Conservation (phyloP, 1,140 invertebrate genomes). For the Atta texana region DNA sequence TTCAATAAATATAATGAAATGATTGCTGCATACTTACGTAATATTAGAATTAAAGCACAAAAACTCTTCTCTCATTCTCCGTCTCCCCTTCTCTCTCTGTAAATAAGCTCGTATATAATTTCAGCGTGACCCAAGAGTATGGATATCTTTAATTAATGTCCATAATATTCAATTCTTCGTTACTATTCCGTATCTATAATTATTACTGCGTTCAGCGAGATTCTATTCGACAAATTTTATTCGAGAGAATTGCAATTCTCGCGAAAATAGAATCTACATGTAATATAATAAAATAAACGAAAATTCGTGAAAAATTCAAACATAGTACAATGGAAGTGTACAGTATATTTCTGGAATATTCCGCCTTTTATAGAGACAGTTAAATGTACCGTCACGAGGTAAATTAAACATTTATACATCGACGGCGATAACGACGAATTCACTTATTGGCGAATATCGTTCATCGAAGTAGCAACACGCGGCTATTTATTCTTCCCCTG, state of each 20-base stretch:
- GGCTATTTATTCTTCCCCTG: constrained; percentile 10
- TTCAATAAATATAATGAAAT: background rate
- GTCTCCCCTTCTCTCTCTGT: too few species aligned
- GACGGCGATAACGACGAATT: background rate
- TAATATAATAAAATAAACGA: constrained; percentile 14
- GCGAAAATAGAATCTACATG: background rate
- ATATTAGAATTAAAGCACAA: constrained; percentile 19
- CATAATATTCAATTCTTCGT: constrained; percentile 50
- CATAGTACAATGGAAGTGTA: background rate
- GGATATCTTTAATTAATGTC: constrained; percentile 35
- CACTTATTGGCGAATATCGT: constrained; percentile 8
- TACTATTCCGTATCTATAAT: constrained; percentile 47
- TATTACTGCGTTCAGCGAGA: constrained; percentile 14
- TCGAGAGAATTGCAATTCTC: background rate
- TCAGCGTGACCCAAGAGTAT: background rate
- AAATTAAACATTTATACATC: constrained; percentile 37
- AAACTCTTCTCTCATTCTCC: background rate
- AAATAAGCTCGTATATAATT: constrained; percentile 33
- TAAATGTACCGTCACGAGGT: background rate
- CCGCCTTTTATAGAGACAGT: background rate
- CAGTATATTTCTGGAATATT: background rate
- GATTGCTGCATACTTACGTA: background rate
- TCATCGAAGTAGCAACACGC: constrained; percentile 1
- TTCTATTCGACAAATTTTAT: constrained; percentile 17
- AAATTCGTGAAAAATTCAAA: constrained; percentile 19